Evolutionary conservation across 1,140 invertebrate genomes (phyloP).

Genomic region (Neodiprion pinetum): DNA sequence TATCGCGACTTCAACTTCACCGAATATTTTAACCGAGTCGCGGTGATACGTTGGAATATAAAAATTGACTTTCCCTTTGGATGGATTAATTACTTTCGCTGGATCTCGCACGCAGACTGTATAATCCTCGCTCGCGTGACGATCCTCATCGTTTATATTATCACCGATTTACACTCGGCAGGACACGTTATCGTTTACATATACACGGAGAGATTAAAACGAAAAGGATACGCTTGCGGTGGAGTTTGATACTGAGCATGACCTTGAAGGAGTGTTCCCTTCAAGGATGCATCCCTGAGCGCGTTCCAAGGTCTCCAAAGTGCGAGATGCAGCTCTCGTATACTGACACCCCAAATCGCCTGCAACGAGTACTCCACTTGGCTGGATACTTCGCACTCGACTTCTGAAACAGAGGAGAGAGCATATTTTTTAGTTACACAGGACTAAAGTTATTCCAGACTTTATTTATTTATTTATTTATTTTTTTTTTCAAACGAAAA

Average conservation of each 20-base stretch:
- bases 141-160: too few relatives aligned
- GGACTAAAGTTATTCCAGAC: not conserved
- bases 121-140: too few relatives aligned
- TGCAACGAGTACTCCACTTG: slow-evolving; percentile 76
- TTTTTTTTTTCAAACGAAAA: not conserved
- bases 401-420: slow-evolving; percentile 63
- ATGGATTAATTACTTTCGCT: not conserved
- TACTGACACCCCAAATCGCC: slow-evolving; percentile 79
- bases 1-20: too few relatives aligned
- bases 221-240: slow-evolving; percentile 58
- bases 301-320: slow-evolving; percentile 75
- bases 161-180: too few relatives aligned
- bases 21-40: too few relatives aligned
- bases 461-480: not conserved
- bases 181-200: too few relatives aligned
- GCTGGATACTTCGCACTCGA: slow-evolving; percentile 74
- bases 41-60: not conserved
- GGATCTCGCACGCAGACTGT: not conserved
- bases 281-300: slow-evolving; percentile 67
- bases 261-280: slow-evolving; percentile 65
- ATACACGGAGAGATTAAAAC: too few relatives aligned
- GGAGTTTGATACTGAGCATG: slow-evolving; percentile 63
- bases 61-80: slow-evolving; percentile 1
- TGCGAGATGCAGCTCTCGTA: slow-evolving; percentile 74
- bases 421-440: not conserved